Conservation (phyloP, 64 coral and sea anemone species). For the Montipora capricornis region DNA sequence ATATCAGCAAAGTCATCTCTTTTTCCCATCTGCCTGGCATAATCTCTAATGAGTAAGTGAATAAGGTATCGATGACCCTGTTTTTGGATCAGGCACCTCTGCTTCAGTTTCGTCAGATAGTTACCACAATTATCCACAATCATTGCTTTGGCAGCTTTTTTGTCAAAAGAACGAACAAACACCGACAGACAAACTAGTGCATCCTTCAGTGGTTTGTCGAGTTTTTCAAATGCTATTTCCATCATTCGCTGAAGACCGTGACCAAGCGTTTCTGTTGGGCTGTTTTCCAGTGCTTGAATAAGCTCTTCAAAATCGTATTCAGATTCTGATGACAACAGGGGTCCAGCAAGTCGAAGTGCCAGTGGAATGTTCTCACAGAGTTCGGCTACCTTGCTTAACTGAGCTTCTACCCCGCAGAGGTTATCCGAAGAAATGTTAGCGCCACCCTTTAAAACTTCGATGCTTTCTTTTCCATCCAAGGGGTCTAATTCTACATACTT, state of each 20-base stretch:
- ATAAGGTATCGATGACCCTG: slow-evolving; percentile 19
- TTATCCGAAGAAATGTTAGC: neutral
- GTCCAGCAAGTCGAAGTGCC: slow-evolving; percentile 37
- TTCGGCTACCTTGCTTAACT: slow-evolving; percentile 2
- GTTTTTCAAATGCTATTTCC: slow-evolving; percentile 60
- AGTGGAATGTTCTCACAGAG: slow-evolving; percentile 53
- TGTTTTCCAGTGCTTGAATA: neutral
- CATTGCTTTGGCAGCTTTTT: slow-evolving; percentile 28
- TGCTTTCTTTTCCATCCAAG: too few species aligned
- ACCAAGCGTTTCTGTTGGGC: neutral
- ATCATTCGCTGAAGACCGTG: neutral
- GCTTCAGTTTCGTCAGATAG: slow-evolving; percentile 26
- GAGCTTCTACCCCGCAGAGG: neutral
- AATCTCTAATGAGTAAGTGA: slow-evolving; percentile 63
- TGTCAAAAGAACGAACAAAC: slow-evolving; percentile 45
- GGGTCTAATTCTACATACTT: too few species aligned
- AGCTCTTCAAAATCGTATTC: slow-evolving; percentile 27
- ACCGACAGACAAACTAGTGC: slow-evolving; percentile 55
- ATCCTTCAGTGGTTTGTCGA: neutral
- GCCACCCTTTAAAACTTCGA: neutral
- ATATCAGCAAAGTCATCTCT: neutral
- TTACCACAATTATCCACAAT: slow-evolving; percentile 7
- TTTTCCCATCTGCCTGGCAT: slow-evolving; percentile 32
- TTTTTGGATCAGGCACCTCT: slow-evolving; percentile 40
- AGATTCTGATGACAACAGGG: slow-evolving; percentile 45